A percentile compares a stretch with the other conserved stretches of the same genome.
phyloP scores from a whole-genome alignment of 2,888 invertebrate genomes.

The Phengaris alcon region DNA sequence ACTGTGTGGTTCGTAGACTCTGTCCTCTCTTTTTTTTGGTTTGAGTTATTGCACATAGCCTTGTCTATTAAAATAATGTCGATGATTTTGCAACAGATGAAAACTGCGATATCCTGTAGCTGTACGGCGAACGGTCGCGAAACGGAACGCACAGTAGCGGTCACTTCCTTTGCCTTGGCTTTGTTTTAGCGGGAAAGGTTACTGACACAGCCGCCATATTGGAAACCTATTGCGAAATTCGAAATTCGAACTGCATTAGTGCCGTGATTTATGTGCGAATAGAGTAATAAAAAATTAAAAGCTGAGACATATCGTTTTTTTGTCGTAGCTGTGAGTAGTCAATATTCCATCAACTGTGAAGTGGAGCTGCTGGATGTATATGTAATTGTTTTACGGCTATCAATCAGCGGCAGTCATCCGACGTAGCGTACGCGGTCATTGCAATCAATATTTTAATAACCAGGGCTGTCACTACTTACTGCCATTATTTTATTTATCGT shows the following conservation, averaged over 20 bases:
- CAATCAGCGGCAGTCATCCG: conserved; percentile 3
- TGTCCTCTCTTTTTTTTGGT: too few relatives aligned
- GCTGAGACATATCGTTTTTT: neutral
- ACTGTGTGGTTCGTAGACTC: too few relatives aligned
- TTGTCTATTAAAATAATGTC: neutral
- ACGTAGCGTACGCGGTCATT: conserved; percentile 1
- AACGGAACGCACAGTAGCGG: conserved; percentile 37
- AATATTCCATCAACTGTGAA: conserved; percentile 14
- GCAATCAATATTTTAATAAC: conserved; percentile 31
- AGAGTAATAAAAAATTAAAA: neutral
- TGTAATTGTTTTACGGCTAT: conserved; percentile 15
- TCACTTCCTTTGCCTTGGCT: conserved; percentile 36
- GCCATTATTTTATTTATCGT: too few relatives aligned
- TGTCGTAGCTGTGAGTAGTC: neutral
- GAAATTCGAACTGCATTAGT: conserved; percentile 13
- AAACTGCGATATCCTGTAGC: conserved; percentile 1
- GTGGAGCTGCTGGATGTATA: neutral
- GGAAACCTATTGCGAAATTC: conserved; percentile 27
- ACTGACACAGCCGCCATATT: conserved; percentile 34
- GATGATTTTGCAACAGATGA: conserved; percentile 10
- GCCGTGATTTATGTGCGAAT: conserved; percentile 12
- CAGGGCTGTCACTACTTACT: conserved; percentile 12
- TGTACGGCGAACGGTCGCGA: conserved; percentile 21
- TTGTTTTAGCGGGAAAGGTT: conserved; percentile 32
- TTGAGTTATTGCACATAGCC: too few relatives aligned